A percentile compares a stretch with the other conserved stretches of the same genome.
phyloP scores from a whole-genome alignment of 2,888 invertebrate genomes.

The Leucoptera coffeella region DNA sequence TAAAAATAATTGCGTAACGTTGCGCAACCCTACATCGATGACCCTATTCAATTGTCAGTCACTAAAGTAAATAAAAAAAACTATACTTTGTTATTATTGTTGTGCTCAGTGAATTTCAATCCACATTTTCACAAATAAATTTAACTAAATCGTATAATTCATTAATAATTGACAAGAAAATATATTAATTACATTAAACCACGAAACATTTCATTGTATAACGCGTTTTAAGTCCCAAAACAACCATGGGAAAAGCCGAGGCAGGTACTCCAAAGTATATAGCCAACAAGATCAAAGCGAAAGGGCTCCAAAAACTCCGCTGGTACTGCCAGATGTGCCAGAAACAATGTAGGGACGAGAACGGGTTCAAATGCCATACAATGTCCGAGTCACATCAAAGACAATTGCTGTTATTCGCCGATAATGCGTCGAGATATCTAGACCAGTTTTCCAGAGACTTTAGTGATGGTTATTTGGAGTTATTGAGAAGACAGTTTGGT shows the following conservation, averaged over 20 bases:
- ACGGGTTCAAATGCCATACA: conserved; percentile 98
- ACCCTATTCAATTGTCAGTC: too few species aligned
- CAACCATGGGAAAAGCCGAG: conserved; percentile 81
- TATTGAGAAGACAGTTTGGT: conserved; percentile 82
- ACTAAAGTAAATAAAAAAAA: too few species aligned
- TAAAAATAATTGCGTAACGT: too few species aligned
- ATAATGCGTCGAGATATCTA: conserved; percentile 85
- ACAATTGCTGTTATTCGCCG: conserved; percentile 91
- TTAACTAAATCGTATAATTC: too few species aligned
- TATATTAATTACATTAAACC: too few species aligned
- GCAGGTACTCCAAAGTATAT: conserved; percentile 95
- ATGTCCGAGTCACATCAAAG: conserved; percentile 97
- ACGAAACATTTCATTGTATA: too few species aligned
- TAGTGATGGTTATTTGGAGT: conserved; percentile 75
- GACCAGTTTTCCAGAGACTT: conserved; percentile 92
- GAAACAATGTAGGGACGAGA: conserved; percentile 98
- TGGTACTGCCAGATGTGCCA: conserved; percentile 98
- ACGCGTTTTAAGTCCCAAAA: too few species aligned
- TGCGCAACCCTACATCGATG: too few species aligned
- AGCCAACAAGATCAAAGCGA: conserved; percentile 97
- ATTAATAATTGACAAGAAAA: too few species aligned
- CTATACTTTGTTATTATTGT: too few species aligned
- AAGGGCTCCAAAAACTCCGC: conserved; percentile 93
- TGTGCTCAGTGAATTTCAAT: too few species aligned
- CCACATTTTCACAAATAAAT: too few species aligned